Conservation (phyloP, 2,797 vertebrate species). For the Masticophis lateralis region DNA sequence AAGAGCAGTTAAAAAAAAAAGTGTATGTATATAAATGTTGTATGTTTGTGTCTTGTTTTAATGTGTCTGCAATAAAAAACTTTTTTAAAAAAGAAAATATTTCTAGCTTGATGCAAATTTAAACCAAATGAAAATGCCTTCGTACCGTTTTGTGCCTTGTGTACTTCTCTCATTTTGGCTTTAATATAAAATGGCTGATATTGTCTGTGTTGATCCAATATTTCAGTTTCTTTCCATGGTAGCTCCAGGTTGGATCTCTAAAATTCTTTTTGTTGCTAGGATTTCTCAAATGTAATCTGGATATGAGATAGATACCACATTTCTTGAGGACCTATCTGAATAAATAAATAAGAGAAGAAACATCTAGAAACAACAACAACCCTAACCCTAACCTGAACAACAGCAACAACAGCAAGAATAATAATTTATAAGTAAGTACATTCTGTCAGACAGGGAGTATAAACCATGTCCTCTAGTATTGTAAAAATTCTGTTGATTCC, state of each 20-base stretch:
- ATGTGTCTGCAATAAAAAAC: too few species aligned
- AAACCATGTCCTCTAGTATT: not conserved
- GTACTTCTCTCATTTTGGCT: not conserved
- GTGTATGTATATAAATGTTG: too few species aligned
- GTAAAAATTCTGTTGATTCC: not conserved
- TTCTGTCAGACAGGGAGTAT: not conserved
- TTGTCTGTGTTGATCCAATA: not conserved
- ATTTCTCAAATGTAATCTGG: not conserved
- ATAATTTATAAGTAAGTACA: too few species aligned
- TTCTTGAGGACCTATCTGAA: not conserved
- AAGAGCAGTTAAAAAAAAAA: too few species aligned
- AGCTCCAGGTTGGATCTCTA: not conserved
- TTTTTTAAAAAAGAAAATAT: not conserved
- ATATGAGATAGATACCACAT: not conserved
- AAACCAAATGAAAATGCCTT: not conserved
- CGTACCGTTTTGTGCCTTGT: not conserved
- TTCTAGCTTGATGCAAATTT: not conserved
- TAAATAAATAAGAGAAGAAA: not conserved
- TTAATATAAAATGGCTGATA: not conserved
- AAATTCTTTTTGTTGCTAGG: not conserved
- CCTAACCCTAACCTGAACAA: not conserved
- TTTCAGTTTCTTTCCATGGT: not conserved
- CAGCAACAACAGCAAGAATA: too few species aligned
- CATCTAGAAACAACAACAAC: not conserved
- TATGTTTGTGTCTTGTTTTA: too few species aligned